These are phyloP conservation scores for Eristalinus aeneus DNA, from an alignment of 2,888 invertebrate species.

Conservation along the genomic window DNA sequence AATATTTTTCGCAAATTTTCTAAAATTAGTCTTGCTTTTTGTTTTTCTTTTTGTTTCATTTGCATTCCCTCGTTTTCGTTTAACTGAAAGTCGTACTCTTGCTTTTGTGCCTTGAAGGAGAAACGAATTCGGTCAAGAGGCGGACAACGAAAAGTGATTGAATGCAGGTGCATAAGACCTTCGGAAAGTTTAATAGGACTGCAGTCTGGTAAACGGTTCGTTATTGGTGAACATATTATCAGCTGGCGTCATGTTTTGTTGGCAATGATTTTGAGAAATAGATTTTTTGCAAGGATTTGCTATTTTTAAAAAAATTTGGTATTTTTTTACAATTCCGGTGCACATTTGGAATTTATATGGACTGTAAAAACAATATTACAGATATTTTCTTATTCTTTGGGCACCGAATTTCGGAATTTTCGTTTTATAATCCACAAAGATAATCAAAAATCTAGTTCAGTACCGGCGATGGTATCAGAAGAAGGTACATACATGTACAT, in stretches of 20 bases:
- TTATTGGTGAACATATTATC: not conserved
- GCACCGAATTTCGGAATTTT: too few relatives aligned
- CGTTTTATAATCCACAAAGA: too few relatives aligned
- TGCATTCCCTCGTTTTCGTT: not conserved
- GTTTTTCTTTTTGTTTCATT: not conserved
- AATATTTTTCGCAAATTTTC: constrained; percentile 19
- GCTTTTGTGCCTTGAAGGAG: not conserved
- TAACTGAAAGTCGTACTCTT: not conserved
- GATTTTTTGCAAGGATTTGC: not conserved
- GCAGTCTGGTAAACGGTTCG: not conserved
- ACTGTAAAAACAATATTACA: too few relatives aligned
- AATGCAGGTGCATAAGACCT: not conserved
- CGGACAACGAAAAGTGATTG: not conserved
- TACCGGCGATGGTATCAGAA: too few relatives aligned
- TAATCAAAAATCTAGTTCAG: too few relatives aligned
- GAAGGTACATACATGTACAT: too few relatives aligned
- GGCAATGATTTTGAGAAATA: not conserved
- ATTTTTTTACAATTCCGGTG: not conserved
- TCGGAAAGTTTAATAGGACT: not conserved
- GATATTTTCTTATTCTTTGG: too few relatives aligned
- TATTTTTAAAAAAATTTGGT: not conserved
- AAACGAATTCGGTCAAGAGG: not conserved
- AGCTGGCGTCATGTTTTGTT: not conserved
- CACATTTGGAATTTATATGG: too few relatives aligned
- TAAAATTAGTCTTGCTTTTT: constrained; percentile 10